Percentiles rank a stretch among this genome's conserved stretches.
phyloP scores from a whole-genome alignment of 1,140 invertebrate genomes.

The Colletes gigas region DNA sequence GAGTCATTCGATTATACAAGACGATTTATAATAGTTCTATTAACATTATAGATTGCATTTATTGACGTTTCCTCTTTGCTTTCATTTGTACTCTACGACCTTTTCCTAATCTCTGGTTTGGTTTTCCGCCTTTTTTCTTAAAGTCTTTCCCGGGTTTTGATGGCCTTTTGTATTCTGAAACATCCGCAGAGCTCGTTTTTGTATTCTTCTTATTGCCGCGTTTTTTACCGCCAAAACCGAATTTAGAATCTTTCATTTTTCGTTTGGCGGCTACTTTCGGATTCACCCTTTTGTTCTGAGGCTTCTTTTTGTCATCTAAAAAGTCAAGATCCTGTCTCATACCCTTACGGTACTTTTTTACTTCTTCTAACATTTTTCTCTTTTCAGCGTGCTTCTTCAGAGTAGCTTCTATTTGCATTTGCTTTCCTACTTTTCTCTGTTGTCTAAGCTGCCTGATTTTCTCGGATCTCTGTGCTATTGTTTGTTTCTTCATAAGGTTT shows the following conservation, averaged over 20 bases:
- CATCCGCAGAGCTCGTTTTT: constrained; percentile 87
- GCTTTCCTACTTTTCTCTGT: constrained; percentile 96
- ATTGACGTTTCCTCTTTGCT: constrained; percentile 70
- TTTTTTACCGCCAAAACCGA: constrained; percentile 98
- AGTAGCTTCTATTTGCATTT: constrained; percentile 92
- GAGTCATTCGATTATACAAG: not conserved
- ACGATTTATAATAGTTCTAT: not conserved
- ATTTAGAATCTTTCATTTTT: constrained; percentile 91
- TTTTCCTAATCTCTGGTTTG: constrained; percentile 83
- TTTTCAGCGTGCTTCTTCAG: constrained; percentile 89
- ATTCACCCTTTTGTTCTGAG: constrained; percentile 71
- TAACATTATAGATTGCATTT: not conserved
- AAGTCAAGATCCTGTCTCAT: constrained; percentile 90
- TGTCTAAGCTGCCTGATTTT: constrained; percentile 93
- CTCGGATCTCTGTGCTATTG: constrained; percentile 91
- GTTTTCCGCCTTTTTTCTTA: constrained; percentile 61
- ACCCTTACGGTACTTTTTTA: constrained; percentile 93
- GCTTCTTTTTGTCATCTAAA: constrained; percentile 87
- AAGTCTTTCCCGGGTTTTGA: constrained; percentile 74
- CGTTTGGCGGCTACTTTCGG: constrained; percentile 82
- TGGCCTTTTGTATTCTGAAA: constrained; percentile 83
- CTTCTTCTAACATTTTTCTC: constrained; percentile 90
- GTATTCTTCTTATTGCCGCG: constrained; percentile 94
- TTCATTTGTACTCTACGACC: constrained; percentile 84
- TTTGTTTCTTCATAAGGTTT: constrained; percentile 92